Percentiles rank a stretch among this genome's conserved stretches.
These are phyloP conservation scores for Patella vulgata DNA, from an alignment of 1,140 invertebrate species.

Conservation along the genomic window DNA sequence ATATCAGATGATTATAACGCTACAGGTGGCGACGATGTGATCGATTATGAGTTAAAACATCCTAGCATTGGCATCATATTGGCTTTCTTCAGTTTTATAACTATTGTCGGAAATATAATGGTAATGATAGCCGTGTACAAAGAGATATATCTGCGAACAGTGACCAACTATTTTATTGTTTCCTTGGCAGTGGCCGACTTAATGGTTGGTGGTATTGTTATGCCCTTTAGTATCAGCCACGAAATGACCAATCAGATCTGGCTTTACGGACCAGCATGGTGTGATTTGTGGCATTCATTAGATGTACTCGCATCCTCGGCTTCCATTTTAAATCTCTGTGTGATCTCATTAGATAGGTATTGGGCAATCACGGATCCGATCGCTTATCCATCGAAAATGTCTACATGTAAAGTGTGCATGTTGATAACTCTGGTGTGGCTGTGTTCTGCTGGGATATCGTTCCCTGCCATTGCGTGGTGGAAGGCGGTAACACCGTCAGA, in stretches of 20 bases:
- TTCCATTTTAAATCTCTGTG: conserved; percentile 95
- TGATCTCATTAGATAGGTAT: conserved; percentile 81
- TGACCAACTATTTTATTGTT: conserved; percentile 98
- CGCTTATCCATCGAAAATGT: conserved; percentile 95
- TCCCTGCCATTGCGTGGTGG: conserved; percentile 96
- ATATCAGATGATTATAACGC: too few species aligned
- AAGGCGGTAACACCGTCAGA: conserved; percentile 49
- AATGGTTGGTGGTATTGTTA: conserved; percentile 94
- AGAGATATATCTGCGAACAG: conserved; percentile 93
- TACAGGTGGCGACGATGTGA: too few species aligned
- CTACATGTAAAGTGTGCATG: conserved; percentile 84
- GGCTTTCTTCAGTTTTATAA: conserved; percentile 79
- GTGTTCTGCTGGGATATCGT: conserved; percentile 89
- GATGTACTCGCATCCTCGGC: conserved; percentile 97
- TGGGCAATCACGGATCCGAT: conserved; percentile 97
- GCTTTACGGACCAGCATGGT: conserved; percentile 89
- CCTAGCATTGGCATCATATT: conserved; percentile 51
- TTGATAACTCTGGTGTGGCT: conserved; percentile 94
- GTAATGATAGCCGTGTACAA: conserved; percentile 97
- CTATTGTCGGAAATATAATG: conserved; percentile 88
- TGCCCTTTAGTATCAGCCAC: conserved; percentile 96
- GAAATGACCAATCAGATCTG: conserved; percentile 81
- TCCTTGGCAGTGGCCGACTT: conserved; percentile 97
- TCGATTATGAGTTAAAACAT: conserved; percentile 32
- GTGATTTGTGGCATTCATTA: conserved; percentile 96